phyloP scores from a whole-genome alignment of 2,888 invertebrate genomes.

The Boloria selene region DNA sequence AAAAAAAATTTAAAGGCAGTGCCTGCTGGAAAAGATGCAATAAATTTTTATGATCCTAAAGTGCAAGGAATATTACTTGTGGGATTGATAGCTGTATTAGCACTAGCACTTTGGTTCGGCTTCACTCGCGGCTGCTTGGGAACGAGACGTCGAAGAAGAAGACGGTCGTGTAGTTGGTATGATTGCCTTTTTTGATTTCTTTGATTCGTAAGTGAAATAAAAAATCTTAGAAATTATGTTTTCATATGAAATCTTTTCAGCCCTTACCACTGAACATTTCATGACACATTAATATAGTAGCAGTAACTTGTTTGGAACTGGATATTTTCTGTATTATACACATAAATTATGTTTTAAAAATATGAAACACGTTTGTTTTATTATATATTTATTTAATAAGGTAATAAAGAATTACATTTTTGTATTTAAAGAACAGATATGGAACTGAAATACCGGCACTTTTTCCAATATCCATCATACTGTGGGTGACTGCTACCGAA shows the following conservation, averaged over 20 bases:
- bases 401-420: conserved; percentile 13
- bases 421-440: conserved; percentile 2
- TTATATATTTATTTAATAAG: conserved; percentile 11
- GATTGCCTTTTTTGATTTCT: neutral
- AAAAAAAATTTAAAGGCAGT: conserved; percentile 39
- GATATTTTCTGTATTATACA: neutral
- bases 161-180: conserved; percentile 42
- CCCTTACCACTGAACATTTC: conserved; percentile 6
- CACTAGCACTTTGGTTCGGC: conserved; percentile 55
- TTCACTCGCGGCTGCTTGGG: conserved; percentile 53
- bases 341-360: conserved; percentile 6
- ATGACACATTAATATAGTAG: conserved; percentile 1
- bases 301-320: neutral
- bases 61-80: conserved; percentile 52
- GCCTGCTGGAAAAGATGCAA: conserved; percentile 19
- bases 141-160: conserved; percentile 49
- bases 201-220: neutral
- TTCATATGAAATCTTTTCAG: conserved; percentile 10
- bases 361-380: conserved; percentile 1
- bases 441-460: conserved; percentile 8
- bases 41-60: conserved; percentile 52
- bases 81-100: conserved; percentile 51
- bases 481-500: conserved; percentile 2
- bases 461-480: conserved; percentile 4
- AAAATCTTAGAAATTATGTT: neutral